Evolutionary conservation across 2,797 vertebrate species (phyloP).

Genomic region (Macroramphosus scolopax): DNA sequence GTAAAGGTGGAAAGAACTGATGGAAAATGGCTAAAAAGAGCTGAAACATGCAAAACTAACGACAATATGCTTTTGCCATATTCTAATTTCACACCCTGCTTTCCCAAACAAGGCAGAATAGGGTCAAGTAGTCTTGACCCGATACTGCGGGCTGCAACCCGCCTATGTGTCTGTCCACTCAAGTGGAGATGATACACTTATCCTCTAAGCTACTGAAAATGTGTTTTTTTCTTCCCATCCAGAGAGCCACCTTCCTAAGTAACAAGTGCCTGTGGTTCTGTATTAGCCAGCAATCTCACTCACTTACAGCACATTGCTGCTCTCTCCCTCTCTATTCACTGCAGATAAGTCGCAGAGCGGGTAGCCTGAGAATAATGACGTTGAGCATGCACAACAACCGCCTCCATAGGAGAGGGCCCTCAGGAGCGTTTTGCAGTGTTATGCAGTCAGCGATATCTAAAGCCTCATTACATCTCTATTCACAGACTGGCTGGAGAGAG

Average conservation of each 20-base stretch:
- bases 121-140: too few relatives aligned
- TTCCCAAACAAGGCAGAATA: too few relatives aligned
- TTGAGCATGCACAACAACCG: constrained; percentile 67
- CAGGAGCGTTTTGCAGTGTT: constrained; percentile 70
- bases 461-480: constrained; percentile 69
- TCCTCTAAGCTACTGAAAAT: constrained; percentile 33
- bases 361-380: constrained; percentile 71
- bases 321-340: constrained; percentile 46
- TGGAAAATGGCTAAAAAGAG: neutral
- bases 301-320: constrained; percentile 54
- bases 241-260: constrained; percentile 45
- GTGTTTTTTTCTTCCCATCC: constrained; percentile 29
- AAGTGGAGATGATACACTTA: constrained; percentile 43
- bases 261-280: constrained; percentile 56
- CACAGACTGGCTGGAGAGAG: constrained; percentile 33
- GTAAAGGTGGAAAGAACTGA: neutral
- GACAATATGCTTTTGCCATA: too few relatives aligned
- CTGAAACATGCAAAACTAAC: constrained; percentile 1
- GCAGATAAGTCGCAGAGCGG: constrained; percentile 58
- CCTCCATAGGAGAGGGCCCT: constrained; percentile 56
- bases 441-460: constrained; percentile 75
- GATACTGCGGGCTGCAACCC: too few relatives aligned
- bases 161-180: constrained; percentile 38
- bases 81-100: too few relatives aligned
- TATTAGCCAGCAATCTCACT: constrained; percentile 59